Evolutionary conservation across 2,888 invertebrate genomes (phyloP).

Genomic region (Lochmaea capreae): DNA sequence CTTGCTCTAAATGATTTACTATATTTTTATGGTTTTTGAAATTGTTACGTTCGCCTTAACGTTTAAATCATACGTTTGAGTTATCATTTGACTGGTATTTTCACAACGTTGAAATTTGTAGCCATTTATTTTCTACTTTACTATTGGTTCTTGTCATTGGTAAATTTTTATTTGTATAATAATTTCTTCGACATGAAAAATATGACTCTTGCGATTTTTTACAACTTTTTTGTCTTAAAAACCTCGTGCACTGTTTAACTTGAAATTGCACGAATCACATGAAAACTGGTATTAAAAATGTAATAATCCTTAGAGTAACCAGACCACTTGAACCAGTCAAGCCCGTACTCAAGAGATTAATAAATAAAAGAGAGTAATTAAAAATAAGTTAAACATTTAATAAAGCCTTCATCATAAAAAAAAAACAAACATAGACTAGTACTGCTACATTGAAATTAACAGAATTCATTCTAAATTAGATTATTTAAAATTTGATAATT

Average conservation of each 20-base stretch:
- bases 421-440: conserved; percentile 42
- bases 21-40: too few species aligned
- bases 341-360: conserved; percentile 49
- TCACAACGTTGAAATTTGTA: too few species aligned
- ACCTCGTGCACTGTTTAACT: conserved; percentile 29
- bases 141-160: neutral
- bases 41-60: too few species aligned
- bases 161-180: neutral
- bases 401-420: conserved; percentile 42
- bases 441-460: conserved; percentile 1
- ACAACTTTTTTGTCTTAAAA: neutral
- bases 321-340: conserved; percentile 51
- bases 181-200: neutral
- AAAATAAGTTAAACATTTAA: conserved; percentile 40
- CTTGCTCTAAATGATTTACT: too few species aligned
- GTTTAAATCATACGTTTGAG: too few species aligned
- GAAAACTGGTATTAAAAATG: conserved; percentile 13
- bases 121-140: too few species aligned
- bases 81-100: too few species aligned
- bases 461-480: neutral
- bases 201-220: conserved; percentile 1
- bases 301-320: conserved; percentile 30
- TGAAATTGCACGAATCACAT: conserved; percentile 28
- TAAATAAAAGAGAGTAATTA: conserved; percentile 42
- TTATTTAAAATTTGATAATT: neutral